A percentile compares a stretch with the other conserved stretches of the same genome.
Conservation (phyloP, 2,888 invertebrate species). For the Altica lythri region DNA sequence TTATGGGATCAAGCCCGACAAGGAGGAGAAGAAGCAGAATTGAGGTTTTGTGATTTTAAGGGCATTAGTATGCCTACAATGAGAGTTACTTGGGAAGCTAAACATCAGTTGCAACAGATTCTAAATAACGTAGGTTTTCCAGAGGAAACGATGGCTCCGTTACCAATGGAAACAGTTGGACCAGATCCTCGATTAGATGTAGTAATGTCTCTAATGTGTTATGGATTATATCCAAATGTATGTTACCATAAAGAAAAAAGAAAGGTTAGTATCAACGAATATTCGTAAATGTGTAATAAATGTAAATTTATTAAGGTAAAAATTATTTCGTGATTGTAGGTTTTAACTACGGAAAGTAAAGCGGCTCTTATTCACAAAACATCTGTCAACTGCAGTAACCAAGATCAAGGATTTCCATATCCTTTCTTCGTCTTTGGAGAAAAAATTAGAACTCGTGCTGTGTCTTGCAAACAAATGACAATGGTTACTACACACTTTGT, state of each 20-base stretch:
- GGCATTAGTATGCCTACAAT: slow-evolving; percentile 85
- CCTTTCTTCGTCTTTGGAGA: slow-evolving; percentile 98
- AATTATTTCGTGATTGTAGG: too few relatives aligned
- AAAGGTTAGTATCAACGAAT: slow-evolving; percentile 63
- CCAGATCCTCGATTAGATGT: slow-evolving; percentile 82
- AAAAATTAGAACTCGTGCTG: slow-evolving; percentile 94
- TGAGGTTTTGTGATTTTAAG: slow-evolving; percentile 88
- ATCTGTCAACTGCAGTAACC: slow-evolving; percentile 90
- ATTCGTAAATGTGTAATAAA: too few relatives aligned
- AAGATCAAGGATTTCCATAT: slow-evolving; percentile 83
- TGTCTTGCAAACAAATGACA: slow-evolving; percentile 92
- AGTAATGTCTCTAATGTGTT: slow-evolving; percentile 81
- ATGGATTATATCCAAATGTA: slow-evolving; percentile 96
- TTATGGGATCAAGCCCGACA: slow-evolving; percentile 73
- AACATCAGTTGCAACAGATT: slow-evolving; percentile 66
- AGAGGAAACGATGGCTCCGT: slow-evolving; percentile 80
- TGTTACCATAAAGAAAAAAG: slow-evolving; percentile 94
- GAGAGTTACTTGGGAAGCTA: slow-evolving; percentile 90
- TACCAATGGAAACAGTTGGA: slow-evolving; percentile 74
- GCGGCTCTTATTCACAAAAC: slow-evolving; percentile 95
- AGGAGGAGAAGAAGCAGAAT: slow-evolving; percentile 76
- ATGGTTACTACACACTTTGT: too few relatives aligned
- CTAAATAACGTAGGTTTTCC: slow-evolving; percentile 81
- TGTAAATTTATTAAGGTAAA: too few relatives aligned
- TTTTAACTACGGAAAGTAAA: slow-evolving; percentile 93